Base-by-base conservation (phyloP, 2,113 vertebrate species). In the Cervus canadensis region DNA sequence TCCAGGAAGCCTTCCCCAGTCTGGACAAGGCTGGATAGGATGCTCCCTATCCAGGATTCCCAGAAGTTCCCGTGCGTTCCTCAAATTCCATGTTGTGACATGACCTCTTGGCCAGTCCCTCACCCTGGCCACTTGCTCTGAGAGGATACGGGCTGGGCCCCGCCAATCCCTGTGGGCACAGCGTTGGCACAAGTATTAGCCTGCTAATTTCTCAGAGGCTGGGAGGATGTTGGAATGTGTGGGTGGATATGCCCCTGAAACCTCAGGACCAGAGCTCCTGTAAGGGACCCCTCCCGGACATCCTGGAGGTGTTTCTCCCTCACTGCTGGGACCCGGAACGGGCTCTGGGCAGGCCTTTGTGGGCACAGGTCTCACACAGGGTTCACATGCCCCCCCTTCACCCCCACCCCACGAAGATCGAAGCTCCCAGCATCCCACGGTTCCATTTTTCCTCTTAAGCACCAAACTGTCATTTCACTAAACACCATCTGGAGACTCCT, bases 401-500 rank as follows among this genome's bases (percentile, higher is more conserved):
- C 52, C 45, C 67, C 59, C 54, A 74, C 45, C 82, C 62, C 1
- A 3, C 16, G 50, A 82, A 94, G 87, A 96, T 30, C 2, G 13
- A 94, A 88, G 67, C 95, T 96, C 91, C 94, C 85, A 85, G 89
- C 91, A 95, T 26, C 88, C 92, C 88, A 97, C 6, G 0, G 54
- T 79, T 96, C 95, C 97, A 94, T 98, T 98, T 94, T 91, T 91
- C 91, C 95, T 98, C 92, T 95, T 94, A 97, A 97, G 96, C 94
- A 97, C 96, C 98, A 84, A 97, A 97, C 93, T 98, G 88, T 94
- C 98, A 96, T 91, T 97, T 97, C 91, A 91, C 96, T 97, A 96
- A 98, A 97, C 96, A 97, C 98, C 98, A 98, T 98, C 98, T 98
- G 98, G 97, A 98, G 97, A 97, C 91, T 98, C 90, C 94, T 98